Conservation (phyloP, 2,888 invertebrate species). For the Sisyra nigra region DNA sequence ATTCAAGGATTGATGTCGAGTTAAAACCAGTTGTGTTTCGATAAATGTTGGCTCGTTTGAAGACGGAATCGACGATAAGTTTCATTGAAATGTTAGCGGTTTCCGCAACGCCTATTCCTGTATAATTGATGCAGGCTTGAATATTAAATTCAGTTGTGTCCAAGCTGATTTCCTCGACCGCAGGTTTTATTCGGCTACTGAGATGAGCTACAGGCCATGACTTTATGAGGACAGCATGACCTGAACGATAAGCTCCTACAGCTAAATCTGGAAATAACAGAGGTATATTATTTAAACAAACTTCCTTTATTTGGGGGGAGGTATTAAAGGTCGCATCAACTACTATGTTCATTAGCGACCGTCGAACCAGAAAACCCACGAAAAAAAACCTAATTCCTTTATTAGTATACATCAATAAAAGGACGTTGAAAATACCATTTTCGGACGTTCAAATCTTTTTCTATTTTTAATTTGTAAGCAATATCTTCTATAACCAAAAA, state of each 20-base stretch:
- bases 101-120: conserved; percentile 16
- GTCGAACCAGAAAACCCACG: no score
- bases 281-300: no score
- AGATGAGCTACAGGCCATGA: conserved; percentile 23
- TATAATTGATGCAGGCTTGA: conserved; percentile 25
- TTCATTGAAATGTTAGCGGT: not conserved
- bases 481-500: no score
- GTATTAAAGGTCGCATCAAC: no score
- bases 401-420: no score
- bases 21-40: not conserved
- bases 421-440: no score
- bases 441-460: no score
- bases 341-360: no score
- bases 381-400: no score
- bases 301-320: no score
- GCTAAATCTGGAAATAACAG: conserved; percentile 31
- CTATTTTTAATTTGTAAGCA: no score
- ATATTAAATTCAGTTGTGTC: conserved; percentile 28
- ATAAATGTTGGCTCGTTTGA: conserved; percentile 2
- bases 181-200: conserved; percentile 16
- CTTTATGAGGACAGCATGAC: conserved; percentile 34
- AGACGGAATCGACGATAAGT: not conserved
- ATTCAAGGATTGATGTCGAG: not conserved
- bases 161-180: conserved; percentile 24
- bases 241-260: conserved; percentile 40